Evolutionary conservation across 2,888 invertebrate genomes (phyloP).

Genomic region (Agapetus fuscipes): DNA sequence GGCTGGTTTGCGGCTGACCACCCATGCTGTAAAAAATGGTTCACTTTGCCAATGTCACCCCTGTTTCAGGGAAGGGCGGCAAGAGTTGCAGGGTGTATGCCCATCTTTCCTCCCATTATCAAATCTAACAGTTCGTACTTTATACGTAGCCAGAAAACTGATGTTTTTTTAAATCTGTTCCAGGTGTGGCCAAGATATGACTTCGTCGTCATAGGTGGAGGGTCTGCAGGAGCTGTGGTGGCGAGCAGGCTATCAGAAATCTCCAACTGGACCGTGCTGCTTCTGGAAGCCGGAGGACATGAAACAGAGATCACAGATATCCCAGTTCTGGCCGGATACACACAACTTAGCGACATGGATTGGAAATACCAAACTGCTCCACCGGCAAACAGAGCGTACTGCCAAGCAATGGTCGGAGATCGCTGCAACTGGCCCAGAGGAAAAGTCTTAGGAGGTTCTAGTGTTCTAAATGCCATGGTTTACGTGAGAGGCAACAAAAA

Average conservation of each 20-base stretch:
- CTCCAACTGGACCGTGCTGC: constrained; percentile 70
- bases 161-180: no score
- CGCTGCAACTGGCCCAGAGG: constrained; percentile 89
- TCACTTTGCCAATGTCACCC: no score
- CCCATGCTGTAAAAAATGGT: no score
- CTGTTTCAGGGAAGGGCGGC: no score
- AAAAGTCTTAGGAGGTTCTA: constrained; percentile 80
- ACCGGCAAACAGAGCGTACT: constrained; percentile 66
- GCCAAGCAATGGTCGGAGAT: constrained; percentile 78
- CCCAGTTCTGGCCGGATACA: constrained; percentile 74
- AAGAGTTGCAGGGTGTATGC: no score
- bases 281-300: constrained; percentile 80
- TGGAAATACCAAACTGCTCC: constrained; percentile 89
- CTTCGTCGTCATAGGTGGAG: constrained; percentile 79
- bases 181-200: constrained; percentile 73
- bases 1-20: no score
- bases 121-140: no score
- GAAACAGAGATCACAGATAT: constrained; percentile 85
- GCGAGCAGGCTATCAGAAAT: constrained; percentile 76
- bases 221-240: constrained; percentile 82
- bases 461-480: constrained; percentile 85
- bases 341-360: constrained; percentile 77
- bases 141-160: no score
- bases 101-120: no score
- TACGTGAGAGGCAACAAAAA: constrained; percentile 80